These are phyloP conservation scores for Brachirus orientalis DNA, from an alignment of 2,113 vertebrate genomes.

Conservation along the genomic window DNA sequence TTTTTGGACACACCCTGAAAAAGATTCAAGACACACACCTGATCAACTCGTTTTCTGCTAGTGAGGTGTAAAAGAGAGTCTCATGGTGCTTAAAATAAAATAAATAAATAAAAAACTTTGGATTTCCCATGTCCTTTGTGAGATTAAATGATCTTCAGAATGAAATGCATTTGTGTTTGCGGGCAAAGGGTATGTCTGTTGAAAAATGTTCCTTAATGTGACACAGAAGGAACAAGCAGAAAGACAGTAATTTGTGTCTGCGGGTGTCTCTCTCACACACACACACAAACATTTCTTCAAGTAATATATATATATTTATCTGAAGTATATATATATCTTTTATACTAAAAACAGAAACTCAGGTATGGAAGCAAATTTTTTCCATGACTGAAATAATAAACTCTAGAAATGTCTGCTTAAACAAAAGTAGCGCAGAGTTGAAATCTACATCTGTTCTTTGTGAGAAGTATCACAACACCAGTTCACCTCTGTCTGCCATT, in stretches of 20 bases:
- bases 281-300: too few relatives aligned
- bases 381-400: slow-evolving; percentile 1
- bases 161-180: background rate
- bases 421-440: slow-evolving; percentile 39
- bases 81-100: background rate
- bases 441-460: slow-evolving; percentile 56
- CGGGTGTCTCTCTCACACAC: background rate
- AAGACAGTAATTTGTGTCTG: background rate
- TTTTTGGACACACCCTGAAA: slow-evolving; percentile 85
- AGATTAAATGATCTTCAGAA: background rate
- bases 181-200: too few relatives aligned
- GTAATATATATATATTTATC: too few relatives aligned
- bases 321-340: background rate
- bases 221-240: background rate
- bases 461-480: slow-evolving; percentile 47
- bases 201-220: background rate
- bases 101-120: too few relatives aligned
- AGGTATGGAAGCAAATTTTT: too few relatives aligned
- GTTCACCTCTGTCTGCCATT: slow-evolving; percentile 63
- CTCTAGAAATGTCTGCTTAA: slow-evolving; percentile 41
- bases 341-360: too few relatives aligned
- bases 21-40: slow-evolving; percentile 39
- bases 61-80: background rate
- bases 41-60: slow-evolving; percentile 13
- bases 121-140: too few relatives aligned